Base-by-base conservation (phyloP, 2,113 vertebrate genomes). In the Cervus canadensis region DNA sequence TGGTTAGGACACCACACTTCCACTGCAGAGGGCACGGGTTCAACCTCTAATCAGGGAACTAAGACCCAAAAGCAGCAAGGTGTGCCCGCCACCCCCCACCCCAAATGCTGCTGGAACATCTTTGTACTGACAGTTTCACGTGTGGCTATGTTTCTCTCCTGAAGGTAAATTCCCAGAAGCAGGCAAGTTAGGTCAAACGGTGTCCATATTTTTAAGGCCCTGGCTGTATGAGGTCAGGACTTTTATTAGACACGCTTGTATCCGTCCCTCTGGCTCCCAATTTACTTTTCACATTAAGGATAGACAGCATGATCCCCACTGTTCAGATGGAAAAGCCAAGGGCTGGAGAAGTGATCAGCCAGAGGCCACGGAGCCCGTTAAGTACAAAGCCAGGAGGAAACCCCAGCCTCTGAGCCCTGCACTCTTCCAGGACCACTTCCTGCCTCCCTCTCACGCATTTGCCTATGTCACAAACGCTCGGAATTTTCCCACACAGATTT, bases 241-340 rank as follows among this genome's bases (percentile, higher is more conserved):
- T 52, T 23, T 21, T 2, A 6, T 21, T 2, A 6, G 52, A 43
- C 12, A 5, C 0, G 6, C 3, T 82, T 52, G 6, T 5, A 19
- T 45, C 74, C n/a, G 3, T 25, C 52, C 28, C 11, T 13, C 17
- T 6, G 5, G 33, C 79, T 50, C 40, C 7, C 25, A 23, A 9
- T 74, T 33, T 33, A 76, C 83, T 25, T 74, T 30, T 54, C 71
- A 11, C 9, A 3, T 28, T 33, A 43, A 94, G 71, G 60, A 40
- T 1, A 7, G 67, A 43, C 57, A 25, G 1, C 45, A 9, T 0
- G 12, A 36, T 36, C 28, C 28, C 43, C 60, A 25, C 10, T 48
- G 36, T 36, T 59, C 82, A 87, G 71, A 54, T 4, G 16, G 64
- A n/a, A 59, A 78, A 48, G 25, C 8, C 2, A 2, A 64, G 86